Base-by-base conservation (phyloP, 2,113 vertebrate species). In the Turdus rufiventris region DNA sequence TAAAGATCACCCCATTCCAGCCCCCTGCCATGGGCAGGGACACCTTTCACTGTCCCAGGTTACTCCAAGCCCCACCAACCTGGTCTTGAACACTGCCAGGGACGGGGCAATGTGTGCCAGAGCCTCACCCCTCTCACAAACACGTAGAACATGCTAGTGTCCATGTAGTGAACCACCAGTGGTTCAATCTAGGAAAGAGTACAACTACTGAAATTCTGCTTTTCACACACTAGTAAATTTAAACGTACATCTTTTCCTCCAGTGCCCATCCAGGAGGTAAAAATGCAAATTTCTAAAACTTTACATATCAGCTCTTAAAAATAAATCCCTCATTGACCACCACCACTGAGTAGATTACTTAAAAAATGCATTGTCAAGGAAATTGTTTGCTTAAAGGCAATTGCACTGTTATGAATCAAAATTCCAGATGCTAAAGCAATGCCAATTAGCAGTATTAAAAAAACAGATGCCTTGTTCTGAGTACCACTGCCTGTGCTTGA, bases 401-500 rank as follows among this genome's bases (percentile, higher is more conserved):
- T 96, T 85, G 96, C n/a, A 73, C 60, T 92, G 90, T 15, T 92
- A 88, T 63, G 89, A 96, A 97, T 95, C 77, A 91, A 96, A 95
- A 96, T 94, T 97, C 94, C 94, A 96, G 95, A 92, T 88, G 85
- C 89, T 87, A 93, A 94, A 96, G 88, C 95, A 96, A 91, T 95
- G 88, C 74, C 89, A 94, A 95, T 96, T 96, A 97, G 94, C 57
- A 80, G 71, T 28, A 87, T 84, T 91, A 94, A 92, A 96, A 95
- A 96, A 94, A 14, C 79, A 93, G 95, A 95, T 92, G 83, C 88
- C 85, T 87, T 93, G 84, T 75, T 88, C 83, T 83, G 70, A 80
- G 47, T 75, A 89, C 80, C 87, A 78, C 82, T 89, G 94, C 87
- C 87, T 93, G 74, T 4, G 57, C 73, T 67, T 53, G 79, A 81